A percentile compares a stretch with the other conserved stretches of the same genome.
Conservation (phyloP, 2,888 invertebrate genomes). For the Minunthozetes semirufus region DNA sequence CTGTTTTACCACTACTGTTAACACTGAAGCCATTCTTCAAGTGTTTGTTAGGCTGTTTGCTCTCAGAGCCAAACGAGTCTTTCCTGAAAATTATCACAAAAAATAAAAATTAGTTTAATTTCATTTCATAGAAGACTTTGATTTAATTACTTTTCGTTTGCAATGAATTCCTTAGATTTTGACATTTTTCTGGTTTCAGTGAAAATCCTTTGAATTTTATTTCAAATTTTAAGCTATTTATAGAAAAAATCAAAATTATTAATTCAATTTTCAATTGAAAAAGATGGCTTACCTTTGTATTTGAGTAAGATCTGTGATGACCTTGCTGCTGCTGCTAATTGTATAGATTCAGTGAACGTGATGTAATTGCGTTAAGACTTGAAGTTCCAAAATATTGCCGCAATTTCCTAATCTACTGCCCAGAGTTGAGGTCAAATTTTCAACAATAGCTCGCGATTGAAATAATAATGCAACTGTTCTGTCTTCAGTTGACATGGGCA, state of each 20-base stretch:
- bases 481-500: constrained; percentile 24
- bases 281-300: background rate
- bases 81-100: background rate
- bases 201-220: no score
- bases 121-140: background rate
- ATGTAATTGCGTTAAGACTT: constrained; percentile 71
- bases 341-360: constrained; percentile 62
- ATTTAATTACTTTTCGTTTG: constrained; percentile 10
- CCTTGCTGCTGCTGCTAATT: background rate
- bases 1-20: background rate
- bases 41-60: background rate
- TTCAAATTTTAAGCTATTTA: no score
- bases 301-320: no score
- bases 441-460: background rate
- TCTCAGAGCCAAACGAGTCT: background rate
- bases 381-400: constrained; percentile 73
- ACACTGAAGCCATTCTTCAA: background rate
- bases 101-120: background rate
- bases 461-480: background rate
- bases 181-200: background rate
- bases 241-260: no score
- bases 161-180: background rate
- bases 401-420: constrained; percentile 76
- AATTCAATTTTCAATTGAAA: background rate
- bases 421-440: constrained; percentile 29